A percentile compares a stretch with the other conserved stretches of the same genome.
Evolutionary conservation across 2,888 invertebrate species (phyloP).

Genomic region (Tinea semifulvella): DNA sequence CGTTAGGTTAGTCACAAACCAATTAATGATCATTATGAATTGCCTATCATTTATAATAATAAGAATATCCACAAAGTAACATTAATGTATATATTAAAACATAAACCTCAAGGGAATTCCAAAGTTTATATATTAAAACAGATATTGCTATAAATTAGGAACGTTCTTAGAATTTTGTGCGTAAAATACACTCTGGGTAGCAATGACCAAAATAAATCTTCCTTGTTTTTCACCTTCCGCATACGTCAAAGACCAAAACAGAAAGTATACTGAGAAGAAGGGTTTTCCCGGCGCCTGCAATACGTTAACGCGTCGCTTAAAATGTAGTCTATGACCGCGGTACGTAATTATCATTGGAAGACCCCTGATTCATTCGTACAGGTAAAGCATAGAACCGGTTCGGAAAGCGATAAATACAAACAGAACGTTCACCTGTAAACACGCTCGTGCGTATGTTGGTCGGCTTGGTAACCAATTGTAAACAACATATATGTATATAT

Average conservation of each 20-base stretch:
- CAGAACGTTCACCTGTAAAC: conserved; percentile 11
- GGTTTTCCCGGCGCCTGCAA: conserved; percentile 3
- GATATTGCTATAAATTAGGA: neutral
- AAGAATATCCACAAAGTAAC: no score
- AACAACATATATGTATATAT: neutral
- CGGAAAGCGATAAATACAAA: neutral
- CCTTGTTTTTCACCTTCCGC: conserved; percentile 4
- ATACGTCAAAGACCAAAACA: conserved; percentile 4
- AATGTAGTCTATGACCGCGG: neutral
- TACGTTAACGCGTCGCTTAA: neutral
- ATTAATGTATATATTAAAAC: no score
- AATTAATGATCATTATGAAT: neutral
- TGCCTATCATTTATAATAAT: no score
- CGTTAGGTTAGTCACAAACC: neutral
- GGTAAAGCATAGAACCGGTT: conserved; percentile 1
- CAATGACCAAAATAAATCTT: neutral
- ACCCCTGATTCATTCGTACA: conserved; percentile 11
- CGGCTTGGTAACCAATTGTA: neutral
- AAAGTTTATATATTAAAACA: neutral
- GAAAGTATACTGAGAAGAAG: conserved; percentile 1
- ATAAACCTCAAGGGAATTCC: no score
- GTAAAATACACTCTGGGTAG: no score
- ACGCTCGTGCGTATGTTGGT: neutral
- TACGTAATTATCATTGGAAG: conserved; percentile 10
- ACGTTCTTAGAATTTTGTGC: no score